Evolutionary conservation across 2,888 invertebrate genomes (phyloP).

Genomic region (Nephrotoma guestfalica): DNA sequence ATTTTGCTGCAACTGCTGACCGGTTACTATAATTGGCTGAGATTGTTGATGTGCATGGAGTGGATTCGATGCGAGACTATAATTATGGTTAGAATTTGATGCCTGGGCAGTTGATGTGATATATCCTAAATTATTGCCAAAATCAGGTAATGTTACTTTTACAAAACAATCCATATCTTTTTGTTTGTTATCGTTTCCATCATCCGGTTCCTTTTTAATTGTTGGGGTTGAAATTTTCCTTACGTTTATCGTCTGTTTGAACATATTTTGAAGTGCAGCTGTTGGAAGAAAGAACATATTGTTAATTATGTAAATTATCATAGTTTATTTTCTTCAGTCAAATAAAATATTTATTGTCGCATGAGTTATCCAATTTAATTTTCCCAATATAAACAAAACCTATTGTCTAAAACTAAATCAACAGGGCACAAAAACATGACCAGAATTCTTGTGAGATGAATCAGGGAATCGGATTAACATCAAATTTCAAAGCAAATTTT

Average conservation of each 20-base stretch:
- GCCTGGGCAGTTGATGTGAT: constrained; percentile 20
- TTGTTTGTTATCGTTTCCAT: neutral
- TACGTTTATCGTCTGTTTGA: constrained; percentile 2
- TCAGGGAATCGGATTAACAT: too few species aligned
- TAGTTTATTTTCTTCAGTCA: too few species aligned
- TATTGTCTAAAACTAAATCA: too few species aligned
- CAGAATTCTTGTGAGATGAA: too few species aligned
- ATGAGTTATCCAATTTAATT: too few species aligned
- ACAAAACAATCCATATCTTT: constrained; percentile 1
- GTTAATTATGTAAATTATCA: neutral
- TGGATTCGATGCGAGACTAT: constrained; percentile 24
- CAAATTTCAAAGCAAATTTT: too few species aligned
- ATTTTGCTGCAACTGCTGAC: constrained; percentile 22
- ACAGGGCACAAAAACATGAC: too few species aligned
- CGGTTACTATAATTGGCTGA: constrained; percentile 27
- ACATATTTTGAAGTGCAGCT: constrained; percentile 1
- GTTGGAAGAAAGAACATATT: neutral
- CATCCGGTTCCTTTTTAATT: neutral
- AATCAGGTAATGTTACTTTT: neutral
- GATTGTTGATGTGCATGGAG: constrained; percentile 11
- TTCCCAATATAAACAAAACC: too few species aligned
- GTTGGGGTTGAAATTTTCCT: neutral
- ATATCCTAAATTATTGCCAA: neutral
- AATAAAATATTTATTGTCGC: too few species aligned
- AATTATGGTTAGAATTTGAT: constrained; percentile 25